Percentiles rank a stretch among this genome's conserved stretches.
These are phyloP conservation scores for Tyto alba DNA, from an alignment of 2,113 vertebrate genomes.

Conservation along the genomic window DNA sequence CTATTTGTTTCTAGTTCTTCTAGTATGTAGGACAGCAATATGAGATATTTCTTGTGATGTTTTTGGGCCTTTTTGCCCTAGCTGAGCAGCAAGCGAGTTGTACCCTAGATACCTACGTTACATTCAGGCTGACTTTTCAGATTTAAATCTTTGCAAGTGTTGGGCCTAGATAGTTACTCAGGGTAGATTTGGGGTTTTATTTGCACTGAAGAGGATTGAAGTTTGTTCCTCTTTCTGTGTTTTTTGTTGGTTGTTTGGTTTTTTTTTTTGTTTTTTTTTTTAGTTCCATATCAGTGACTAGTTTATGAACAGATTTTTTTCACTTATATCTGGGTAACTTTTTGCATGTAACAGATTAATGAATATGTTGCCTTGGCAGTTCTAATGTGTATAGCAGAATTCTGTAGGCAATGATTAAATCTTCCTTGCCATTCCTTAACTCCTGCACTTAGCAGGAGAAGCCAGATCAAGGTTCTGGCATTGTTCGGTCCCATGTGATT, in stretches of 20 bases:
- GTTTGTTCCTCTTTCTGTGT: neutral
- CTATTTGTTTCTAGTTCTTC: neutral
- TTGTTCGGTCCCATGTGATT: neutral
- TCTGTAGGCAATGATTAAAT: rapidly evolving
- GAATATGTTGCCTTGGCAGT: neutral
- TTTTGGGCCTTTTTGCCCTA: neutral
- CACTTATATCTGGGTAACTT: neutral
- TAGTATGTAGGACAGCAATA: neutral
- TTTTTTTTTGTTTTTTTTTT: too few species aligned
- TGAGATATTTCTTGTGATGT: neutral
- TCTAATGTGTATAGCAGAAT: neutral
- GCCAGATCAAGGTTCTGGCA: neutral
- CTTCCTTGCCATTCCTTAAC: neutral
- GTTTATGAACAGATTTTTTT: neutral
- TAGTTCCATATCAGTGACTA: neutral
- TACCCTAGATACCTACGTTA: neutral
- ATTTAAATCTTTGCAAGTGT: neutral
- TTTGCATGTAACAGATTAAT: neutral
- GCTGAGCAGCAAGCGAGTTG: neutral
- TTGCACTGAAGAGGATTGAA: neutral
- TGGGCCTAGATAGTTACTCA: neutral
- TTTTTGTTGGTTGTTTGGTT: too few species aligned
- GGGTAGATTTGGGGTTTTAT: neutral
- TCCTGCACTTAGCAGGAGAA: neutral
- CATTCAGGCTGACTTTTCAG: neutral